Base-by-base conservation (phyloP, 2,113 vertebrate species). In the Brachyhypopomus gauderio region DNA sequence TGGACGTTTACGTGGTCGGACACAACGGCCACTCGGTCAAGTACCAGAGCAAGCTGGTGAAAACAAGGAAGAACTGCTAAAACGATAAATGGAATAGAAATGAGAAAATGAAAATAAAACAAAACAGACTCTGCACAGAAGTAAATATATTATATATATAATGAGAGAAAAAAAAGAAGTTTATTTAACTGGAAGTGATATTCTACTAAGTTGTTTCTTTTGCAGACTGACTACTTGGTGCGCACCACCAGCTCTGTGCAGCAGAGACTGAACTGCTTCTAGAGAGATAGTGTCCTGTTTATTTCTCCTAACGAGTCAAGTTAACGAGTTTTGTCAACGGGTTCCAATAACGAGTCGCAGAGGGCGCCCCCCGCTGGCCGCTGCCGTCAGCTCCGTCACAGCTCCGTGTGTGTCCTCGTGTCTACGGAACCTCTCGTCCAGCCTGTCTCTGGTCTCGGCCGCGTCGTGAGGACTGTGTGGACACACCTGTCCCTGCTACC, bases 31-130 rank as follows among this genome's bases (percentile, higher is more conserved):
- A 99, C 88, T 96, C 97, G 0, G 97, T 98, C 84, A 98, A 95
- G 90, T 99, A 99, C 89, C 97, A 98, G 94, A 97, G 96, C 91
- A 99, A 99, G 94, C 86, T 99, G 63, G 96, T 99, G 90, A 99
- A 98, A 94, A 99, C 96, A 52, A 95, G 97, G 91, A 98, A 96
- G 88, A 94, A 96, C 91, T 99, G 98, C 90, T 98, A 98, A 92
- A 85, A 83, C 45, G 12, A 52, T 52, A 73, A 75, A 75, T n/a
- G 56, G 22, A 56, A 81, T 56, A 67, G 17, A 41, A n/a, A 38
- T 25, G 58, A 30, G 48, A 66, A 81, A 60, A 52, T 59, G 12
- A 52, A 52, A 52, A 52, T 3, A 86, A 86, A 83, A 86, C 85
- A 91, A 86, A 75, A 84, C 74, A 93, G 79, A 63, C 87, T 84